A percentile compares a stretch with the other conserved stretches of the same genome.
phyloP scores from a whole-genome alignment of 2,797 vertebrate genomes.

The Anableps anableps region DNA sequence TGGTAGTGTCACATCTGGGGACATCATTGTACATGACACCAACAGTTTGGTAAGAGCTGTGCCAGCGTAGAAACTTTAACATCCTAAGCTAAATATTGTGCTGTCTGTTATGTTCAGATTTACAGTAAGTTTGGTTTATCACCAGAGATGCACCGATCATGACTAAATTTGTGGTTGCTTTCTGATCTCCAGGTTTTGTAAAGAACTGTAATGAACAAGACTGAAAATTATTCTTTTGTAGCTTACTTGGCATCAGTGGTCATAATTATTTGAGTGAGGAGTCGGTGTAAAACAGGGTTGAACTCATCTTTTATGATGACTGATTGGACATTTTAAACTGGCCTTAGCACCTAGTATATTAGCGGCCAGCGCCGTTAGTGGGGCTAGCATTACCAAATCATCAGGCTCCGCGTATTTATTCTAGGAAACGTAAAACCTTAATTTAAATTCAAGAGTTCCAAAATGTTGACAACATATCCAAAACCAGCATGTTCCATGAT shows the following conservation, averaged over 20 bases:
- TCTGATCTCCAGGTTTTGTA: neutral
- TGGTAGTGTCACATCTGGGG: slow-evolving; percentile 88
- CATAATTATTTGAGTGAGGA: neutral
- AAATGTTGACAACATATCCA: no score
- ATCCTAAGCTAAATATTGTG: neutral
- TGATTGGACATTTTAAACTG: neutral
- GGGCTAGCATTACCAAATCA: neutral
- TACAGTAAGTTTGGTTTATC: neutral
- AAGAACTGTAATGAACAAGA: neutral
- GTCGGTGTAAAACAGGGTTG: neutral
- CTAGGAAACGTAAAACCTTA: no score
- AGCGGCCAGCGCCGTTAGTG: neutral
- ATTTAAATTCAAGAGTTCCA: no score
- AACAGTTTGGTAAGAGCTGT: slow-evolving; percentile 86
- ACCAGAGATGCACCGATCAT: neutral
- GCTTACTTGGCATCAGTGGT: neutral
- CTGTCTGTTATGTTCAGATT: neutral
- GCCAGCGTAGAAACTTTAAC: no score
- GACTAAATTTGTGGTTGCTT: neutral
- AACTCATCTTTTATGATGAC: neutral
- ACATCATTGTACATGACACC: slow-evolving; percentile 91
- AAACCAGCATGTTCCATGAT: no score
- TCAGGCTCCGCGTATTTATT: no score
- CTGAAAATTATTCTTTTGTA: neutral
- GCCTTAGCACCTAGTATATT: neutral